A percentile compares a stretch with the other conserved stretches of the same genome.
Conservation (phyloP, 2,888 invertebrate species). For the Prostheceraeus crozeri region DNA sequence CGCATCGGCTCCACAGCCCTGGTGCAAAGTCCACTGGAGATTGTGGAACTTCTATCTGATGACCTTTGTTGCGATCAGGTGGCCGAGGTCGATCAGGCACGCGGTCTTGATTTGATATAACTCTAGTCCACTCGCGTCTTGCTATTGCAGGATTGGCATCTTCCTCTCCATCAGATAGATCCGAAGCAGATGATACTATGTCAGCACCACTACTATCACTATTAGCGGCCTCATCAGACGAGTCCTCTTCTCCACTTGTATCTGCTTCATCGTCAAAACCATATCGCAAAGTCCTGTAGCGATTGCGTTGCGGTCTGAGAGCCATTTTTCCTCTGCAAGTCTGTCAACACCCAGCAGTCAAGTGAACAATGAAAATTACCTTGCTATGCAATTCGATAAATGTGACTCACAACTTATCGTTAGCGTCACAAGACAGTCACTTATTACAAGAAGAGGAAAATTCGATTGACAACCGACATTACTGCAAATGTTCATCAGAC, state of each 20-base stretch:
- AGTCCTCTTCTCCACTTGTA: slow-evolving; percentile 16
- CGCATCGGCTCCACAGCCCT: no score
- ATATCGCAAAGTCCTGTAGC: slow-evolving; percentile 5
- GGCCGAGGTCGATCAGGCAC: slow-evolving; percentile 12
- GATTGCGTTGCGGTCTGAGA: slow-evolving; percentile 19
- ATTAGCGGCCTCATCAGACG: not conserved
- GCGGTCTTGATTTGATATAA: slow-evolving; percentile 10
- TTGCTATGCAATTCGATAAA: no score
- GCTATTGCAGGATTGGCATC: slow-evolving; percentile 17
- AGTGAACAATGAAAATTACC: no score
- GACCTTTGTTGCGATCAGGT: not conserved
- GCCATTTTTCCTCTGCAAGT: slow-evolving; percentile 15
- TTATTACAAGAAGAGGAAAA: no score
- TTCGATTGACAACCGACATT: no score
- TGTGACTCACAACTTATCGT: no score
- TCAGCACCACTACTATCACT: slow-evolving; percentile 4
- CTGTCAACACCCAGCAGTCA: no score
- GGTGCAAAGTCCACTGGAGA: slow-evolving; percentile 10
- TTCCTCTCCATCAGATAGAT: slow-evolving; percentile 13
- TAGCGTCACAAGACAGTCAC: no score
- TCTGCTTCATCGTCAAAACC: slow-evolving; percentile 27
- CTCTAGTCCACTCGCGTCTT: slow-evolving; percentile 15
- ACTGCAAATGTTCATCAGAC: no score
- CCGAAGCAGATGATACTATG: slow-evolving; percentile 6
- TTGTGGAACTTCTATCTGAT: slow-evolving; percentile 2